These are phyloP conservation scores for Aphyosemion australe DNA, from an alignment of 2,113 vertebrate species.

Conservation along the genomic window DNA sequence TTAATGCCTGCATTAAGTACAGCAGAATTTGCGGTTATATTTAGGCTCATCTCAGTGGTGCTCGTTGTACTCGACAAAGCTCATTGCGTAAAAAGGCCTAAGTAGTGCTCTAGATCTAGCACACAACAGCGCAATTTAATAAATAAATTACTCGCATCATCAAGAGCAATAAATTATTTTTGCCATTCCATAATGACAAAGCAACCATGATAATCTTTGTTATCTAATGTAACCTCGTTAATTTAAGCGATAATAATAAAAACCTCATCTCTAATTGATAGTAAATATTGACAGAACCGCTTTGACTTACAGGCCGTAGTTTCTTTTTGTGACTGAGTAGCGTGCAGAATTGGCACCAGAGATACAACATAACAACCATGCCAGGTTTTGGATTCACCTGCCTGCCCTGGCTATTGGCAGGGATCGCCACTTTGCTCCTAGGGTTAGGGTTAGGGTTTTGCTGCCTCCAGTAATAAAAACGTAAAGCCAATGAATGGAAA, in stretches of 20 bases:
- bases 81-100: background rate
- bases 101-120: background rate
- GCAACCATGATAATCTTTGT: background rate
- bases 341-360: background rate
- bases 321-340: background rate
- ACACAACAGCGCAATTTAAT: background rate
- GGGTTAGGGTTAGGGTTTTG: no score
- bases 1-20: constrained; percentile 14
- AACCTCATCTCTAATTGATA: constrained; percentile 6
- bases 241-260: constrained; percentile 10
- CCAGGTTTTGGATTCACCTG: background rate
- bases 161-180: constrained; percentile 17
- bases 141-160: constrained; percentile 9
- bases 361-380: background rate
- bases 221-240: constrained; percentile 8
- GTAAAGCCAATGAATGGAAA: background rate
- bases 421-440: background rate
- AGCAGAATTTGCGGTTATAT: constrained; percentile 1
- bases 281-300: background rate
- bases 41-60: constrained; percentile 10
- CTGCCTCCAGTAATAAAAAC: background rate
- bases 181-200: constrained; percentile 10
- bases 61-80: constrained; percentile 6
- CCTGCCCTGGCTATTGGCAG: background rate
- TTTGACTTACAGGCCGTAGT: background rate